Base-by-base conservation (phyloP, 2,888 invertebrate genomes). In the Cacoxenus indagator region DNA sequence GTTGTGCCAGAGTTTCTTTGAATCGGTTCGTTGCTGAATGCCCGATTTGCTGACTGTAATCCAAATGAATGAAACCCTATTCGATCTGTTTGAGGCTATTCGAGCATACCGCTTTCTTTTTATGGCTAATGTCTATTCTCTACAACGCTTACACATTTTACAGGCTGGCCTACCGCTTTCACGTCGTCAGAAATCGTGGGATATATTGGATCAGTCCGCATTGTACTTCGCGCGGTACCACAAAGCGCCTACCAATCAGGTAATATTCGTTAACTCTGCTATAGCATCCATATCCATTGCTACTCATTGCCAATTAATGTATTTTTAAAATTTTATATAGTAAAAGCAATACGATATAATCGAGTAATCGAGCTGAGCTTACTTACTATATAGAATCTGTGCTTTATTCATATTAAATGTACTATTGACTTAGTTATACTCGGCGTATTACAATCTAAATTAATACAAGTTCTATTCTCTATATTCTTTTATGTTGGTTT, bases 121-220 rank as follows among this genome's bases (percentile, higher is more conserved):
- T 43, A 43, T 43, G 14, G 8, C 14, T n/a, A n/a, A n/a, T 29
- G 37, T n/a, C 9, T 51, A 6, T 19, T n/a, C 9, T n/a, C 51
- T 5, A 51, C 6, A n/a, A 51, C n/a, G n/a, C 19, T 51, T n/a
- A 51, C 5, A 11, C 51, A 5, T 24, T n/a, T 9, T n/a, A 26
- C 65, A 83, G 81, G 71, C 87, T 65, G 85, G 85, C 8, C 84
- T 86, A 77, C 84, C 87, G 2, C 74, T 88, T 70, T 86, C 88
- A 48, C 89, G 93, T 4, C 90, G 97, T 2, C 97, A 97, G 89
- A 97, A 97, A 87, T 96, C 96, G 0, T 97, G 97, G 95, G 97
- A 98, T 84, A 90, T 96, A n/a, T 89, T 97, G 14, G 97, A 97
- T 86, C 96, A 96, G 83, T 92, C 92, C 0, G 93, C 95, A 0